Conservation (phyloP, 2,797 vertebrate species). For the Acrossocheilus fasciatus region DNA sequence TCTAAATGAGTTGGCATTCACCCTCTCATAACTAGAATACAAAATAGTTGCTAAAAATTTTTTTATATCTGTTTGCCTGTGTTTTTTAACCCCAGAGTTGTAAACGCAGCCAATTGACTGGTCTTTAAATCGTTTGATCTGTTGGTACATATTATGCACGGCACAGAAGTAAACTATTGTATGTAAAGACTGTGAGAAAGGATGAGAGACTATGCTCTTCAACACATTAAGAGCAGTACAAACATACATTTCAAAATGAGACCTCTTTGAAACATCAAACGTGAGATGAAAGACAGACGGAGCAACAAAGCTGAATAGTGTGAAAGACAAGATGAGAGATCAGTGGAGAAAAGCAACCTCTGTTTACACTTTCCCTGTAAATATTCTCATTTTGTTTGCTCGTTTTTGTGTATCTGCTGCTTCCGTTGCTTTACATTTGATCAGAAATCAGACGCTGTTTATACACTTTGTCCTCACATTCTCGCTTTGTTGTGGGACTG, state of each 20-base stretch:
- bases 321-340: constrained; percentile 3
- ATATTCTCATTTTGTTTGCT: constrained; percentile 19
- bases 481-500: constrained; percentile 20
- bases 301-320: neutral
- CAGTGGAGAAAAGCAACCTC: neutral
- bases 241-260: constrained; percentile 30
- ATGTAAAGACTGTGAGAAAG: neutral
- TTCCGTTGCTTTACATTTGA: neutral
- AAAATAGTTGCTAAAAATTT: constrained; percentile 11
- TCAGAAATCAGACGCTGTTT: neutral
- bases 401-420: neutral
- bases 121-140: constrained; percentile 29
- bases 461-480: neutral
- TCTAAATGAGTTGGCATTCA: constrained; percentile 17
- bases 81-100: constrained; percentile 12
- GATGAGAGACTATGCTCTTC: neutral
- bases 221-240: constrained; percentile 32
- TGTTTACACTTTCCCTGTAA: constrained; percentile 5
- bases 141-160: constrained; percentile 13
- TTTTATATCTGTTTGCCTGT: neutral
- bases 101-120: constrained; percentile 21
- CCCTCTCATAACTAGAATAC: constrained; percentile 7
- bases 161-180: constrained; percentile 7
- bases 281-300: neutral
- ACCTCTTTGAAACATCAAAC: constrained; percentile 28